phyloP scores from a whole-genome alignment of 2,888 invertebrate genomes.

The Heliconius hortense region DNA sequence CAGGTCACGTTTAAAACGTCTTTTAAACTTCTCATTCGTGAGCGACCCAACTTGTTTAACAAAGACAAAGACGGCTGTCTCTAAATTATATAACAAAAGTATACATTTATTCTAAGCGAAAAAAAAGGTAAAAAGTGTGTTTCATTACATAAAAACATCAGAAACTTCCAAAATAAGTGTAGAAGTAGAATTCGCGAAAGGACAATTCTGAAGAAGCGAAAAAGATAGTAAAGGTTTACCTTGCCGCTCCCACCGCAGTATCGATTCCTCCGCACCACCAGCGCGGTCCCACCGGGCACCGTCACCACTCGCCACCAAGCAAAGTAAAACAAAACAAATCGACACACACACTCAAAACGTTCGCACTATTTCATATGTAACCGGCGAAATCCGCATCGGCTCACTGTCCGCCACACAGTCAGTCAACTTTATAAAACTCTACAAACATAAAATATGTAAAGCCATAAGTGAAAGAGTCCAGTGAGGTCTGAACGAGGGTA shows the following conservation, averaged over 20 bases:
- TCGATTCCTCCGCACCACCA: slow-evolving; percentile 76
- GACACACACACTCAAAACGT: slow-evolving; percentile 71
- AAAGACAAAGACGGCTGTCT: slow-evolving; percentile 12
- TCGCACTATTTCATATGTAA: slow-evolving; percentile 61
- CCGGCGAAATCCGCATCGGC: slow-evolving; percentile 66
- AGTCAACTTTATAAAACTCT: slow-evolving; percentile 65
- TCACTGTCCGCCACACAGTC: slow-evolving; percentile 57
- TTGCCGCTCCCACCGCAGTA: slow-evolving; percentile 78
- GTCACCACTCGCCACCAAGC: slow-evolving; percentile 65
- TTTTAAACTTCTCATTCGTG: slow-evolving; percentile 1
- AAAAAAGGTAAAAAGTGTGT: not conserved
- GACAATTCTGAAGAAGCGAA: slow-evolving; percentile 25
- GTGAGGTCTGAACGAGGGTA: slow-evolving; percentile 12
- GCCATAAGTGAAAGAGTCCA: slow-evolving; percentile 22
- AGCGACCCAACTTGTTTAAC: not conserved
- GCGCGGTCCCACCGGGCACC: slow-evolving; percentile 62
- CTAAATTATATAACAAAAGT: slow-evolving; percentile 9
- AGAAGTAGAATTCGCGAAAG: slow-evolving; percentile 14
- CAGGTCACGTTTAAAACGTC: not conserved
- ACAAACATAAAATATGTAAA: slow-evolving; percentile 58
- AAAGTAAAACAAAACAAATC: slow-evolving; percentile 74
- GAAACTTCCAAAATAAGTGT: not conserved
- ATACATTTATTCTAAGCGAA: not conserved
- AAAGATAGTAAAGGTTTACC: slow-evolving; percentile 63
- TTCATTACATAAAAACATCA: not conserved